phyloP scores from a whole-genome alignment of 1,140 invertebrate species.

The Apocrypta bakeri region DNA sequence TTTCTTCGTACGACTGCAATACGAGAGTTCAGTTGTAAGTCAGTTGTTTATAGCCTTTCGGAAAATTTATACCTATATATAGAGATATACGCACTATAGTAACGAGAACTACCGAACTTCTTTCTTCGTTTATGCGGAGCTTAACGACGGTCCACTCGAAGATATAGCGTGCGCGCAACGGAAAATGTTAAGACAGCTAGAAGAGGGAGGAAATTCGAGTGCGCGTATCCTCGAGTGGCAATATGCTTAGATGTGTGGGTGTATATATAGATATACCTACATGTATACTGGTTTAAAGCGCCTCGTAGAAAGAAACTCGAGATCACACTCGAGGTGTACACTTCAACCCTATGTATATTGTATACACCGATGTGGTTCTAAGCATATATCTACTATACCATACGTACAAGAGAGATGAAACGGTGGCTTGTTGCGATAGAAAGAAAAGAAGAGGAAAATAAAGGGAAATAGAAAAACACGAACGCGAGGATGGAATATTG shows the following conservation, averaged over 20 bases:
- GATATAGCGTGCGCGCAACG: not conserved
- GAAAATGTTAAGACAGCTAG: conserved; percentile 3
- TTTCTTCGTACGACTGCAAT: not conserved
- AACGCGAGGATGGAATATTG: not conserved
- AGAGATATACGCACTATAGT: too few relatives aligned
- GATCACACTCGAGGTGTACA: not conserved
- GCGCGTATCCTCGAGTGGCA: conserved; percentile 24
- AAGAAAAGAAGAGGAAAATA: conserved; percentile 8
- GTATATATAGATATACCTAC: too few relatives aligned
- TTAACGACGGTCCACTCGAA: not conserved
- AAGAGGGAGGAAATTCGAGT: conserved; percentile 3
- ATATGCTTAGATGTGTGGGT: too few relatives aligned
- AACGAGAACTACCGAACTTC: not conserved
- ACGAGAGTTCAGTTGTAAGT: not conserved
- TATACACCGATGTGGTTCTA: too few relatives aligned
- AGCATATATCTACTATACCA: too few relatives aligned
- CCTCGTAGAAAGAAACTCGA: conserved; percentile 4
- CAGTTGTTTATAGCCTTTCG: not conserved
- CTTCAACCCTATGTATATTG: not conserved
- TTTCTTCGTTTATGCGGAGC: too few relatives aligned
- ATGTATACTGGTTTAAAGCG: too few relatives aligned
- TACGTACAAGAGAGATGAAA: not conserved
- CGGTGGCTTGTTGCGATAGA: not conserved
- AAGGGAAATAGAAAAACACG: not conserved
- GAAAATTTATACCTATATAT: conserved; percentile 8